phyloP scores from a whole-genome alignment of 1,140 invertebrate genomes.

The Streblospio benedicti region DNA sequence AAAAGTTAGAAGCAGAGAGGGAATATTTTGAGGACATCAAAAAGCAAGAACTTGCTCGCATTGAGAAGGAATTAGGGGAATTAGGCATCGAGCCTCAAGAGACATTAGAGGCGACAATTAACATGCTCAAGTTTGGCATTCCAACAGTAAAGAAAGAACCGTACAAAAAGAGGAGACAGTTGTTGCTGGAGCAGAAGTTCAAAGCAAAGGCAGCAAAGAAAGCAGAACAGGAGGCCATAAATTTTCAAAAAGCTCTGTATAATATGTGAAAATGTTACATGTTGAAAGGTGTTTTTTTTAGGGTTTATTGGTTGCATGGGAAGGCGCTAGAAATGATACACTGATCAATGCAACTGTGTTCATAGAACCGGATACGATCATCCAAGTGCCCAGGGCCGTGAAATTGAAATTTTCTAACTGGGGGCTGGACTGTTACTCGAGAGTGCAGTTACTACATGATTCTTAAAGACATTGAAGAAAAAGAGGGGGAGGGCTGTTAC shows the following conservation, averaged over 20 bases:
- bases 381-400: too few relatives aligned
- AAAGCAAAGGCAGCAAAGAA: too few relatives aligned
- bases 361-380: neutral
- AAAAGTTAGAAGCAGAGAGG: conserved; percentile 57
- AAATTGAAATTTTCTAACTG: too few relatives aligned
- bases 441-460: too few relatives aligned
- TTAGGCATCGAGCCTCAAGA: conserved; percentile 58
- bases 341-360: neutral
- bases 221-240: neutral
- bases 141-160: neutral
- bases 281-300: neutral
- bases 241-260: neutral
- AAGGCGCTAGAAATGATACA: neutral
- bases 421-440: too few relatives aligned
- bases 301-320: neutral
- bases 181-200: neutral
- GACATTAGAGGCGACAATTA: conserved; percentile 53
- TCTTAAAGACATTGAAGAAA: too few relatives aligned
- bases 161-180: neutral
- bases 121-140: neutral
- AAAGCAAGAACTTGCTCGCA: conserved; percentile 55
- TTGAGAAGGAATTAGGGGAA: conserved; percentile 61
- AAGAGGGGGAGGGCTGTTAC: too few relatives aligned
- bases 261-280: neutral
- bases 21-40: conserved; percentile 58